Conservation (phyloP, 1,140 invertebrate species). For the Bombus fervidus region DNA sequence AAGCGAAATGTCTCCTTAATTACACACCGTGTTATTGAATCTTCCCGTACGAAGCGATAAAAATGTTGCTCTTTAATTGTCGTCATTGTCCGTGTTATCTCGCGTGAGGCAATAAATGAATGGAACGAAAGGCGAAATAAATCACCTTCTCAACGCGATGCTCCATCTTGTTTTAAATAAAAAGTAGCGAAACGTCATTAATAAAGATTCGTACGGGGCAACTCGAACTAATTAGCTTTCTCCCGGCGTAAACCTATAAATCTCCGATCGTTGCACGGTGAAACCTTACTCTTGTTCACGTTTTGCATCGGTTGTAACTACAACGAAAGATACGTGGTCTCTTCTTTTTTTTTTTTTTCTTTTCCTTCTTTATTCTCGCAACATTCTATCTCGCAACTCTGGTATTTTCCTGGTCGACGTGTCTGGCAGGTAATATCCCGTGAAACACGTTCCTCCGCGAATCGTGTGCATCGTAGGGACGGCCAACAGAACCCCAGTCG, state of each 20-base stretch:
- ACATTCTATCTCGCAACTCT: background rate
- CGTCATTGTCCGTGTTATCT: background rate
- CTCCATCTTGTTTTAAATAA: background rate
- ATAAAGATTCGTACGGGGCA: constrained; percentile 26
- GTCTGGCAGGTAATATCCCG: constrained; percentile 20
- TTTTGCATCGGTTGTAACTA: background rate
- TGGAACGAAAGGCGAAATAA: background rate
- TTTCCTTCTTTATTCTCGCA: background rate
- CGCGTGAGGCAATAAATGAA: background rate
- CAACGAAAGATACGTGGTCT: background rate
- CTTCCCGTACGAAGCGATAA: background rate
- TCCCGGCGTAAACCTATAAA: background rate
- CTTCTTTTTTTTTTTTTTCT: background rate
- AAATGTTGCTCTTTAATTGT: background rate
- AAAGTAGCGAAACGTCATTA: constrained; percentile 20
- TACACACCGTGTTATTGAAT: background rate
- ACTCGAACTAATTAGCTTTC: constrained; percentile 46
- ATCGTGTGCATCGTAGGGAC: background rate
- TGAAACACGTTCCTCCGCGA: background rate
- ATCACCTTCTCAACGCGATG: background rate
- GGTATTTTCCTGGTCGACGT: background rate
- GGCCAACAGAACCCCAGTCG: background rate
- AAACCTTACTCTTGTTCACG: background rate
- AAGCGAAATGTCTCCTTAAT: background rate
- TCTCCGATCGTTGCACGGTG: background rate